Conservation (phyloP, 2,113 vertebrate species). For the Pseudolaguvia tuberculata region DNA sequence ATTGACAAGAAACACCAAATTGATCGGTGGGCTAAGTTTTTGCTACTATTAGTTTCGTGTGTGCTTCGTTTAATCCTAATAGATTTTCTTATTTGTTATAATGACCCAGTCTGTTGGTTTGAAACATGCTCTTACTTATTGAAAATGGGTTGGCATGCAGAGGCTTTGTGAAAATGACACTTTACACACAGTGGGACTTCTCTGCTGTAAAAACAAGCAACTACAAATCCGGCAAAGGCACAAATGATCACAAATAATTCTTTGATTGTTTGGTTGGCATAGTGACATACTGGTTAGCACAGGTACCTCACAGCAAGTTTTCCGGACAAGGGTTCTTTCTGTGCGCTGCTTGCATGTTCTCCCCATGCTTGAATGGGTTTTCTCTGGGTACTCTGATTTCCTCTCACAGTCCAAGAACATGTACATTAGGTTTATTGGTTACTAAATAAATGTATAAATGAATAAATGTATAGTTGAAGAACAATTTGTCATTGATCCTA, state of each 20-base stretch:
- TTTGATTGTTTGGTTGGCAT: neutral
- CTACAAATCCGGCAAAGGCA: too few relatives aligned
- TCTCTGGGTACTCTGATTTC: too few relatives aligned
- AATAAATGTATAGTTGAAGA: too few relatives aligned
- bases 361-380: too few relatives aligned
- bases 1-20: neutral
- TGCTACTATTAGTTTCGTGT: neutral
- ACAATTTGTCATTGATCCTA: too few relatives aligned
- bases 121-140: neutral
- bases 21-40: neutral
- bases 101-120: neutral
- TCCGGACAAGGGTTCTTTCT: too few relatives aligned
- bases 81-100: neutral
- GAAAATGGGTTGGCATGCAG: neutral
- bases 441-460: too few relatives aligned
- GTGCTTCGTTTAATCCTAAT: neutral
- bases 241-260: slow-evolving; percentile 22
- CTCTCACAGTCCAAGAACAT: too few relatives aligned
- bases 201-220: neutral
- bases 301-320: too few relatives aligned
- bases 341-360: too few relatives aligned
- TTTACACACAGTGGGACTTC: slow-evolving; percentile 1
- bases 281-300: neutral
- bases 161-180: neutral
- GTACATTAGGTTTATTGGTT: too few relatives aligned